phyloP scores from a whole-genome alignment of 2,113 vertebrate species.

The Corvus hawaiiensis region DNA sequence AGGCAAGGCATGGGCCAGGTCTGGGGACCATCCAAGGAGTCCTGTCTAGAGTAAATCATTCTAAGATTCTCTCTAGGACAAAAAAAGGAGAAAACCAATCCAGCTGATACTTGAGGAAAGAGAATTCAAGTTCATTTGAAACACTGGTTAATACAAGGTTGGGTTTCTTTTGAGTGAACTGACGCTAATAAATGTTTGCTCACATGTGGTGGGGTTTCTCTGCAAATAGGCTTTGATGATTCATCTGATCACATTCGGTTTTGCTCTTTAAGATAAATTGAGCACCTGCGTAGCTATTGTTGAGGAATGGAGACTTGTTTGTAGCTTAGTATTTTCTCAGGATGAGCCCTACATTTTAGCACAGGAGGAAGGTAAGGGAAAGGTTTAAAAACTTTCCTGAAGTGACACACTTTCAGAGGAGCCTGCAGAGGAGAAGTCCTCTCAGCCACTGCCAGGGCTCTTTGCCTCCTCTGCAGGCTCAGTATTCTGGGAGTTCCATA shows the following conservation, averaged over 20 bases:
- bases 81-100: background rate
- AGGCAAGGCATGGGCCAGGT: background rate
- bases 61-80: constrained; percentile 18
- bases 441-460: background rate
- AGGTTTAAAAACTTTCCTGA: background rate
- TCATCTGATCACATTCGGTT: background rate
- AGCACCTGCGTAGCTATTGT: background rate
- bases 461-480: background rate
- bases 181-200: background rate
- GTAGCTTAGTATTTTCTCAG: background rate
- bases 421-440: background rate
- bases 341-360: background rate
- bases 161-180: background rate
- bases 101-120: background rate
- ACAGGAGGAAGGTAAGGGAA: background rate
- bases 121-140: background rate
- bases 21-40: background rate
- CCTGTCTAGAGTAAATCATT: background rate
- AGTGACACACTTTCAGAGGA: background rate
- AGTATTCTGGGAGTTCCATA: background rate
- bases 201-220: background rate
- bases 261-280: background rate
- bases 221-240: background rate
- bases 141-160: background rate
- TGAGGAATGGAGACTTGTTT: background rate